Conservation (phyloP, 2,797 vertebrate species). For the Urocyon cinereoargenteus region DNA sequence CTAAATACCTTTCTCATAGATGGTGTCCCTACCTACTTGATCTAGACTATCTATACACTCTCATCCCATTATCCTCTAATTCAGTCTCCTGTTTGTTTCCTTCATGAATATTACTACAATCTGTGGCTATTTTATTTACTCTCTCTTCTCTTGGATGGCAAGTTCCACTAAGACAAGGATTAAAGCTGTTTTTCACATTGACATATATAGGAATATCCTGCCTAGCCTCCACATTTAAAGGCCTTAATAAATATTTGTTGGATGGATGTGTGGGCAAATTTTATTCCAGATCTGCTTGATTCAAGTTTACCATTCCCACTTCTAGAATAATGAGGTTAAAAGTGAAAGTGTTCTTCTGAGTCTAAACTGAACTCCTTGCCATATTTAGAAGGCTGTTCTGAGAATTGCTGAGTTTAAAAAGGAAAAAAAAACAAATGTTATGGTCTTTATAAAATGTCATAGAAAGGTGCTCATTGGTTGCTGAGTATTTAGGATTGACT, state of each 20-base stretch:
- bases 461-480: not conserved
- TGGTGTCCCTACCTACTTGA: not conserved
- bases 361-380: not conserved
- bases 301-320: not conserved
- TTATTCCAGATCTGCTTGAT: not conserved
- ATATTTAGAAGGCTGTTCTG: conserved; percentile 8
- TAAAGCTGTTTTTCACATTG: not conserved
- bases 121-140: conserved; percentile 15
- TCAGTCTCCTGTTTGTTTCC: not conserved
- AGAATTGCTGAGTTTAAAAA: not conserved
- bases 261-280: not conserved
- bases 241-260: not conserved
- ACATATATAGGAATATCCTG: not conserved
- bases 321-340: conserved; percentile 23
- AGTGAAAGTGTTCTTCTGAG: not conserved
- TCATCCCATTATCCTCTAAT: not conserved
- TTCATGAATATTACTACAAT: not conserved
- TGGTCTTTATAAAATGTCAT: not conserved
- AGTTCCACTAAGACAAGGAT: not conserved
- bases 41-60: not conserved
- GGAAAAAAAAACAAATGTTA: not conserved
- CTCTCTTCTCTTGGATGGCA: not conserved
- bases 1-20: not conserved
- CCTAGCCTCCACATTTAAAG: not conserved
- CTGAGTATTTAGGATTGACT: not conserved